Evolutionary conservation across 2,797 vertebrate species (phyloP), one percentile per base, ranked within the genome.

Genomic region (Artibeus lituratus): DNA sequence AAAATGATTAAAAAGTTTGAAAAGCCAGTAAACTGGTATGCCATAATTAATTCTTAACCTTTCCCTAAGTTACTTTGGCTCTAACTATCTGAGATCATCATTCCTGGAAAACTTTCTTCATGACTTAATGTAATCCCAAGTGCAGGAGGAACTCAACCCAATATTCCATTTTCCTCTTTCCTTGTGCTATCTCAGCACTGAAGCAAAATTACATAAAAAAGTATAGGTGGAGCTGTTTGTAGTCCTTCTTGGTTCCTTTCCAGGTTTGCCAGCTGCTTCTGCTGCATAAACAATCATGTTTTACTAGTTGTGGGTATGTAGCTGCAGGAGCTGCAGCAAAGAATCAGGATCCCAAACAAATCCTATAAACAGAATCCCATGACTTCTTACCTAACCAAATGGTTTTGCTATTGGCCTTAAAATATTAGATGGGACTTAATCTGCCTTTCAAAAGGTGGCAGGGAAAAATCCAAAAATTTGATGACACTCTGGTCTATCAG

Each of bases 251-350:
- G 78, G 92, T 80, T 49, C 42, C 19, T 47, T 82, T 69, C 92
- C 95, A 93, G 87, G 78, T 53, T 65, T 76, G 62, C 59, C 49
- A 51, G 73, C 39, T 22, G 32, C 62, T 77, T 39, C 29, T 16
- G 73, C 73, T 92, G 53, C 55, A 88, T 44, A 88, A 95, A 76
- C 44, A 81, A 67, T 53, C 44, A 37, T 57, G 92, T 49, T 92
- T 83, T 37, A 84, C 76, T 92, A 88, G 73, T 69, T 70, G 62
- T 88, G 73, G 39, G 44, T 93, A 72, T 92, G 47, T 74, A 74
- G 69, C 55, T 94, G 42, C 15, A 96, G 80, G 18, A 95, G 44
- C 24, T 59, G 42, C 69, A 91, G 73, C 62, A 89, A 89, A 78
- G 65, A 76, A 94, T 87, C 84, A 77, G 18, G 35, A 74, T 53